Conservation (phyloP, 2,113 vertebrate genomes). For the Hassar affinis region DNA sequence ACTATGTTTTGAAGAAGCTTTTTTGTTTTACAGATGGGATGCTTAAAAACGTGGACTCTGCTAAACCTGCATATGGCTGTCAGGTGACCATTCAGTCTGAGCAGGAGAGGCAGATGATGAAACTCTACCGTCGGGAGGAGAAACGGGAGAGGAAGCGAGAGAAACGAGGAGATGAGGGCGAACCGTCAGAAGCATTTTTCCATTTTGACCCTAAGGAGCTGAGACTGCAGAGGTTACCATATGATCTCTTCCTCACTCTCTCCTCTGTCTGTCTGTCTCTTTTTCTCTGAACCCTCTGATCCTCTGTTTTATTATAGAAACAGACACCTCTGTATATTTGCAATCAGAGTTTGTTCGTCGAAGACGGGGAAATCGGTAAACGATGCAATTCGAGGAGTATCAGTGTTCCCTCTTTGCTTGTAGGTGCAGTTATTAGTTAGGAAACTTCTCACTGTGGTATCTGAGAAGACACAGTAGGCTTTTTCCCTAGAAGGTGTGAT, state of each 20-base stretch:
- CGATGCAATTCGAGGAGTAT: not conserved
- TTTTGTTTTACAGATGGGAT: constrained; percentile 55
- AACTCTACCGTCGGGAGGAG: constrained; percentile 88
- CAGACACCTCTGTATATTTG: constrained; percentile 54
- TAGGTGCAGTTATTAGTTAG: not conserved
- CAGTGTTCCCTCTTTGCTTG: not conserved
- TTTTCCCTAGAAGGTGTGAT: constrained; percentile 2
- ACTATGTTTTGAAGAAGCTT: not conserved
- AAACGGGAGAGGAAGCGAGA: constrained; percentile 85
- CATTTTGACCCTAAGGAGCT: constrained; percentile 90
- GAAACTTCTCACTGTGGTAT: not conserved
- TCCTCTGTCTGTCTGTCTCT: not conserved
- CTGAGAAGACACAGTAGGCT: not conserved
- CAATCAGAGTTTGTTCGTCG: constrained; percentile 33
- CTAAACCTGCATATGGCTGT: constrained; percentile 85
- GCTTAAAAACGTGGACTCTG: constrained; percentile 74
- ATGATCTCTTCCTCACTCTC: not conserved
- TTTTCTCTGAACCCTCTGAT: not conserved
- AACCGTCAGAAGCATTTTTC: constrained; percentile 70
- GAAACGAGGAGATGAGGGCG: constrained; percentile 83
- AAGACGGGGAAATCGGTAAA: constrained; percentile 16
- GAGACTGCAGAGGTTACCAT: constrained; percentile 82
- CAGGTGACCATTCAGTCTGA: constrained; percentile 97
- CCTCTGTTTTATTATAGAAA: constrained; percentile 16
- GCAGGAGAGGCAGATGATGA: constrained; percentile 91